Evolutionary conservation across 2,888 invertebrate genomes (phyloP).

Genomic region (Lordiphosa andalusiaca): DNA sequence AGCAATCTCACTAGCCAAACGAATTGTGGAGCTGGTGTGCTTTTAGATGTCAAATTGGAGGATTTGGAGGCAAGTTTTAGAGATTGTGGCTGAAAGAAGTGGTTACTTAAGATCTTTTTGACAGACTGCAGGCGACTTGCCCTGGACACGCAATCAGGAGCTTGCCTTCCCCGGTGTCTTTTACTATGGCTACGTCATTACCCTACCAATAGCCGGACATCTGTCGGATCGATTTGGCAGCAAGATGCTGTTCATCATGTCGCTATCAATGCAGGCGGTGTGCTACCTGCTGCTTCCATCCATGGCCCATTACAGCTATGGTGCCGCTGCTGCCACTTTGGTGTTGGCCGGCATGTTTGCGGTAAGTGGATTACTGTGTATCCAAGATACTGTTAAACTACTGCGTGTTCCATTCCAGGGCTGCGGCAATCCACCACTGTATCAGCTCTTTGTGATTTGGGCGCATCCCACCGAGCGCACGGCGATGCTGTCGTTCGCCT

Average conservation of each 20-base stretch:
- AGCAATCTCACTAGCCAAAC: constrained; percentile 7
- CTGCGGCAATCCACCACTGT: constrained; percentile 76
- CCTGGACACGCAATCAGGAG: constrained; percentile 82
- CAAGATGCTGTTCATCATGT: constrained; percentile 77
- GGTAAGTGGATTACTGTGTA: constrained; percentile 67
- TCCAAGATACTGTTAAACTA: not conserved
- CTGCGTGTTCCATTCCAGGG: constrained; percentile 50
- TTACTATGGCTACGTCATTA: constrained; percentile 81
- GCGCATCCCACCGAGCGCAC: constrained; percentile 80
- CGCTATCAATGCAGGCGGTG: constrained; percentile 75
- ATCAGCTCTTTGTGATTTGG: constrained; percentile 79
- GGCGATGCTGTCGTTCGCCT: constrained; percentile 79
- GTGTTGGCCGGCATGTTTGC: constrained; percentile 81
- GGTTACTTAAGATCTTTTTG: constrained; percentile 15
- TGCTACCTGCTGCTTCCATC: constrained; percentile 81
- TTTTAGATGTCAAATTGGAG: not conserved
- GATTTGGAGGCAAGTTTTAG: constrained; percentile 27
- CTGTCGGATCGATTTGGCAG: constrained; percentile 80
- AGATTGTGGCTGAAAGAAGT: too few relatives aligned
- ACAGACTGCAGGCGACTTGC: constrained; percentile 79
- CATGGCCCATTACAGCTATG: constrained; percentile 79
- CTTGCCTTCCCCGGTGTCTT: constrained; percentile 82
- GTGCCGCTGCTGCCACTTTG: constrained; percentile 78
- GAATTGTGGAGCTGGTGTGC: not conserved
- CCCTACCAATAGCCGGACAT: constrained; percentile 79